Evolutionary conservation across 2,113 vertebrate genomes (phyloP).

Genomic region (Pseudorectes ferrugineus): DNA sequence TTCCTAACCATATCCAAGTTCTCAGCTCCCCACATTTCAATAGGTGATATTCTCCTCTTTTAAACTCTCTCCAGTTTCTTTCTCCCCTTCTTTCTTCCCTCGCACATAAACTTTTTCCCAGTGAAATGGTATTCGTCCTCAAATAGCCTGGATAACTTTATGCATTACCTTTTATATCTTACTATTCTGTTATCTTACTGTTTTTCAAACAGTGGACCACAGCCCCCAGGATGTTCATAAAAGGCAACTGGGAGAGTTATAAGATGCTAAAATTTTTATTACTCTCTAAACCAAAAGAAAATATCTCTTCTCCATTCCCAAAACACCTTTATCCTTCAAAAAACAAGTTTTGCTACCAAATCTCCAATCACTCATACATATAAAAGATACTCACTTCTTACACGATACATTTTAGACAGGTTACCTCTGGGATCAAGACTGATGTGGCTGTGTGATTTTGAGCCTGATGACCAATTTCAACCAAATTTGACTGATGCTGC

Average conservation of each 20-base stretch:
- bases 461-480: background rate
- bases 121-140: background rate
- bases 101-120: background rate
- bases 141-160: background rate
- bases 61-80: background rate
- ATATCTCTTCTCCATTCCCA: background rate
- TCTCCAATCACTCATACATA: background rate
- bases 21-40: background rate
- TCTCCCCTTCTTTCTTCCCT: background rate
- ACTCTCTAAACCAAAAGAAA: background rate
- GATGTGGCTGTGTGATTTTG: background rate
- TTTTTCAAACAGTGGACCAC: conserved; percentile 3
- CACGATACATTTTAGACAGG: background rate
- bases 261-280: conserved; percentile 29
- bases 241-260: background rate
- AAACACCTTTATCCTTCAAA: background rate
- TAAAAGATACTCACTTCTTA: background rate
- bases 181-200: background rate
- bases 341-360: background rate
- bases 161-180: background rate
- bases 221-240: conserved; percentile 21
- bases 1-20: background rate
- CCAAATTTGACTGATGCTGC: background rate
- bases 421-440: background rate
- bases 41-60: background rate